These are phyloP conservation scores for Eulemur mongoz DNA, from an alignment of 2,797 vertebrate genomes.

Conservation along the genomic window DNA sequence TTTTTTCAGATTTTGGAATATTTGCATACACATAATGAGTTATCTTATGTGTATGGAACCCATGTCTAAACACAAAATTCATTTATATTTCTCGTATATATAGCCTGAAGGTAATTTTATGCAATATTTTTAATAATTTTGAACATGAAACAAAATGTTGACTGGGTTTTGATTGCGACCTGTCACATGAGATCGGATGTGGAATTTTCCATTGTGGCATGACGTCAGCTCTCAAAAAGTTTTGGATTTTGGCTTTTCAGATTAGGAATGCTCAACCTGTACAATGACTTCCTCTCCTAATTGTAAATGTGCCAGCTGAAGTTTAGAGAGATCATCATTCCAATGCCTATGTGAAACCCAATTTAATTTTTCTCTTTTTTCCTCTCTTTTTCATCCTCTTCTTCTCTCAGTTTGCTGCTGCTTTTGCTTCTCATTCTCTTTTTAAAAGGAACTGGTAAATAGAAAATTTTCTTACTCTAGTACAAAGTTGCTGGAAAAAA, in stretches of 20 bases:
- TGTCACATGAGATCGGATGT: not conserved
- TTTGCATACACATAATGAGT: not conserved
- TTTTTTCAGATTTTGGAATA: not conserved
- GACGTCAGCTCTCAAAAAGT: not conserved
- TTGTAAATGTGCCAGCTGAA: not conserved
- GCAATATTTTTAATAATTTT: not conserved
- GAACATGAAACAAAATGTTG: not conserved
- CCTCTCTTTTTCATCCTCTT: not conserved
- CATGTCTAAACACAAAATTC: not conserved
- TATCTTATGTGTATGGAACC: not conserved
- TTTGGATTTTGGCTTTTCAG: not conserved
- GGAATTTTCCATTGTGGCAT: not conserved
- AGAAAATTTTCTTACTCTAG: not conserved
- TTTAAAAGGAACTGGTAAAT: constrained; percentile 33
- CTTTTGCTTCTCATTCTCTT: constrained; percentile 1
- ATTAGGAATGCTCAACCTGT: not conserved
- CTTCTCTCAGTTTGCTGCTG: not conserved
- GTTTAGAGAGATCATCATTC: not conserved
- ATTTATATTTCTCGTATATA: not conserved
- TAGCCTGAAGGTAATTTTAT: not conserved
- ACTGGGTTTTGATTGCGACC: not conserved
- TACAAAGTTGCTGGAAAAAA: not conserved
- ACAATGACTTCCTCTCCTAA: not conserved
- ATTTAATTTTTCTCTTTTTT: not conserved
- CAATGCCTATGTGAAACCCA: not conserved